Percentiles rank a stretch among this genome's conserved stretches.
phyloP scores from a whole-genome alignment of 2,888 invertebrate genomes.

The Nephrotoma appendiculata region DNA sequence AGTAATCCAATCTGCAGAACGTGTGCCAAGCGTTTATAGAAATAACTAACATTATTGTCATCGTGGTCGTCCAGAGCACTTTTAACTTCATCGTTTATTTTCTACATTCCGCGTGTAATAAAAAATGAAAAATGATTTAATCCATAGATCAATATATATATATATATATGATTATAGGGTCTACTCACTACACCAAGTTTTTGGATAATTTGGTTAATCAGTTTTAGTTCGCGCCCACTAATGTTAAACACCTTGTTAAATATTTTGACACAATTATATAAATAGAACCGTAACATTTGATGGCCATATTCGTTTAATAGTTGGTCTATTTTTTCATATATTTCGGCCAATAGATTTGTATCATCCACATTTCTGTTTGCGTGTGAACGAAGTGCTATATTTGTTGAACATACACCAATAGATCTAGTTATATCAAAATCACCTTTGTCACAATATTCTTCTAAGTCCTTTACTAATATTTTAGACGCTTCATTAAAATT shows the following conservation, averaged over 20 bases:
- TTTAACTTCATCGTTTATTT: neutral
- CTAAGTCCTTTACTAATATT: neutral
- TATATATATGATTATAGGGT: neutral
- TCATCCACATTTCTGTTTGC: neutral
- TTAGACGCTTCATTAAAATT: neutral
- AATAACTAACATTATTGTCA: neutral
- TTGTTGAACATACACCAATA: neutral
- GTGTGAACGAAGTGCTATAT: neutral
- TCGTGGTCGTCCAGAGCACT: neutral
- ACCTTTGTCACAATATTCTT: neutral
- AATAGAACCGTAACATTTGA: neutral
- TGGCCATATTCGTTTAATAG: neutral
- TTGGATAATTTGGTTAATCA: neutral
- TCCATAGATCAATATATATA: neutral
- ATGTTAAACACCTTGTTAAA: neutral
- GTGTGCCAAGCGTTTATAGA: neutral
- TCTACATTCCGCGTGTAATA: no score
- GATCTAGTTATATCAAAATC: neutral
- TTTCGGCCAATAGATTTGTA: neutral
- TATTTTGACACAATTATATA: neutral
- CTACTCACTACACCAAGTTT: neutral
- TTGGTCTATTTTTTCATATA: neutral
- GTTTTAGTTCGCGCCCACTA: neutral
- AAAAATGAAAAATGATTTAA: neutral
- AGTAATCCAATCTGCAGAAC: neutral